Conservation (phyloP, 2,113 vertebrate genomes). For the Eulacestoma nigropectus region DNA sequence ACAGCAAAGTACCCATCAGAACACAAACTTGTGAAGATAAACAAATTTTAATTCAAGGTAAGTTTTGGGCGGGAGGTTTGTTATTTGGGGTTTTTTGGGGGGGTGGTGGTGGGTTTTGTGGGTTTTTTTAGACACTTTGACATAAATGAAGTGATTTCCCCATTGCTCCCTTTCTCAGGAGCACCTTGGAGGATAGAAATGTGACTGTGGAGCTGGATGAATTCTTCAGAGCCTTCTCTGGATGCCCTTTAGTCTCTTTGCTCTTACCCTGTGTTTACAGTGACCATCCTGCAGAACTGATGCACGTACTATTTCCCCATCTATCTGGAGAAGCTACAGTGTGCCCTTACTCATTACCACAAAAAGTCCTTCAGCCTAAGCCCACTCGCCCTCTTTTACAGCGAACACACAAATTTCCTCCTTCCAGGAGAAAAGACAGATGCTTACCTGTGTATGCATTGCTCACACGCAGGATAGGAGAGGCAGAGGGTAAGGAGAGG, state of each 20-base stretch:
- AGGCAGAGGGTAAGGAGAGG: neutral
- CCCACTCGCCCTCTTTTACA: neutral
- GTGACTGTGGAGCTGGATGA: neutral
- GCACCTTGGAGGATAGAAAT: neutral
- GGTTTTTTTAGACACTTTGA: neutral
- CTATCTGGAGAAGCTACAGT: neutral
- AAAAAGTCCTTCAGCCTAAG: neutral
- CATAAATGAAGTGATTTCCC: neutral
- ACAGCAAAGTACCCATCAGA: neutral
- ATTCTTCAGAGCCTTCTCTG: neutral
- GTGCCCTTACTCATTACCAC: neutral
- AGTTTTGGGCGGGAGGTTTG: neutral
- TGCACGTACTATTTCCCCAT: accelerated
- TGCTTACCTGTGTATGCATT: neutral
- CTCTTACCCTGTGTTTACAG: neutral
- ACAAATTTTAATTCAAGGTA: neutral
- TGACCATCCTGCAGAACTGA: neutral
- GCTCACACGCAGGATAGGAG: accelerated
- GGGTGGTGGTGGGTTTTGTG: neutral
- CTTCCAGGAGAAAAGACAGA: neutral
- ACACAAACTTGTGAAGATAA: neutral
- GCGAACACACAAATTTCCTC: neutral
- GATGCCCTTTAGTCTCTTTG: neutral
- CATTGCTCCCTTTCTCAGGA: neutral
- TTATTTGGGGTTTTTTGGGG: neutral